Percentiles rank a stretch among this genome's conserved stretches.
Conservation (phyloP, 1,140 invertebrate genomes). For the Nixonia krombeini region DNA sequence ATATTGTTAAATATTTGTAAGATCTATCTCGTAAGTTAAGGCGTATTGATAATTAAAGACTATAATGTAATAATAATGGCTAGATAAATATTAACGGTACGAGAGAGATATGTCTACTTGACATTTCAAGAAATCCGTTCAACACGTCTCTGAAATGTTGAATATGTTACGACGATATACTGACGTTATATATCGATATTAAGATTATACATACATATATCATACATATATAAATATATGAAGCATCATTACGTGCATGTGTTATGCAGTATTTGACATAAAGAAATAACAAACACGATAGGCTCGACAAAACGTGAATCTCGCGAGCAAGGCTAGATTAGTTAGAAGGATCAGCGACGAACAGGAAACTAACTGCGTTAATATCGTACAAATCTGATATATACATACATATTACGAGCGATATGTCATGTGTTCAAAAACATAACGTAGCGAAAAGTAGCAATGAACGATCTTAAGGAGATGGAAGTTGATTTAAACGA, state of each 20-base stretch:
- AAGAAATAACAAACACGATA: constrained; percentile 53
- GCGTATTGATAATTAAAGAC: constrained; percentile 43
- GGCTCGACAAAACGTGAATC: constrained; percentile 67
- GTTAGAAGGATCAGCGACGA: constrained; percentile 58
- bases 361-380: constrained; percentile 39
- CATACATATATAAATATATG: constrained; percentile 46
- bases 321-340: constrained; percentile 70
- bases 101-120: constrained; percentile 29
- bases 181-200: constrained; percentile 47
- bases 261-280: constrained; percentile 59
- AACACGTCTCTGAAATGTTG: constrained; percentile 23
- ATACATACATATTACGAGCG: constrained; percentile 63
- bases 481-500: constrained; percentile 60
- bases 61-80: constrained; percentile 34
- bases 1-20: constrained; percentile 60
- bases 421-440: constrained; percentile 70
- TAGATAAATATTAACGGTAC: constrained; percentile 15
- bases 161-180: constrained; percentile 33
- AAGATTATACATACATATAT: constrained; percentile 47
- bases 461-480: constrained; percentile 42
- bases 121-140: constrained; percentile 21
- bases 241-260: constrained; percentile 41
- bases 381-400: constrained; percentile 65
- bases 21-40: constrained; percentile 34
- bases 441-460: constrained; percentile 51